Evolutionary conservation across 2,888 invertebrate species (phyloP), one percentile per base, ranked within the genome.

Genomic region (Margaritifera margaritifera): DNA sequence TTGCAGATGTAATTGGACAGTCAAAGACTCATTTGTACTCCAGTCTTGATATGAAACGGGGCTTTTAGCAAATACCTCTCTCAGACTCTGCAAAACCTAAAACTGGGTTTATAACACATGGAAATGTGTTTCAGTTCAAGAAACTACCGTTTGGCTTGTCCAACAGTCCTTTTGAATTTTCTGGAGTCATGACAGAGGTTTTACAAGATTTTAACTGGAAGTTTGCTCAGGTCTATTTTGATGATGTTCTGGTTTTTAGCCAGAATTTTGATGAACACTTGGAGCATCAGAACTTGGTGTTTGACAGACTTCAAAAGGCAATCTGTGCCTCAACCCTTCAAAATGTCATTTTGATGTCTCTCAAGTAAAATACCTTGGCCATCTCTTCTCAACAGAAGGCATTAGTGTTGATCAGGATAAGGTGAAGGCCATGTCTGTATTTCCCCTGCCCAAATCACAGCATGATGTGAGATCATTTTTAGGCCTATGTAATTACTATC

Each of bases 91-190:
- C 74, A 20, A 71, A 72, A 53, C 56, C 69, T 20, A 74, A 70
- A 59, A 75, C 78, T 19, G 75, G 74, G 11, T 77, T 79, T 62
- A 62, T 65, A 1, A 72, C 71, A 1, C 78, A 75, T 51, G 59
- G 74, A 57, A 75, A 75, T 15, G 60, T 66, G 4, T 80, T 67
- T n/a, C 62, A 62, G 24, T 79, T 73, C 42, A 78, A 71, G 31
- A 51, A 68, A 20, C 31, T 80, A 6, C 78, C 78, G 0, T 79
- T 76, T 72, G 78, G 81, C 1, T 63, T 81, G 8, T 70, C 60
- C 58, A 78, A 78, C 52, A 61, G 66, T 18, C 67, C 70, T 51
- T 59, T 54, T 11, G 57, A 72, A 22, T 79, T 79, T 63, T 64
- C 66, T 53, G 64, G 66, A 56, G 71, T 77, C 2, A 75, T 80